Conservation (phyloP, 2,888 invertebrate species). For the Erpobdella octoculata region DNA sequence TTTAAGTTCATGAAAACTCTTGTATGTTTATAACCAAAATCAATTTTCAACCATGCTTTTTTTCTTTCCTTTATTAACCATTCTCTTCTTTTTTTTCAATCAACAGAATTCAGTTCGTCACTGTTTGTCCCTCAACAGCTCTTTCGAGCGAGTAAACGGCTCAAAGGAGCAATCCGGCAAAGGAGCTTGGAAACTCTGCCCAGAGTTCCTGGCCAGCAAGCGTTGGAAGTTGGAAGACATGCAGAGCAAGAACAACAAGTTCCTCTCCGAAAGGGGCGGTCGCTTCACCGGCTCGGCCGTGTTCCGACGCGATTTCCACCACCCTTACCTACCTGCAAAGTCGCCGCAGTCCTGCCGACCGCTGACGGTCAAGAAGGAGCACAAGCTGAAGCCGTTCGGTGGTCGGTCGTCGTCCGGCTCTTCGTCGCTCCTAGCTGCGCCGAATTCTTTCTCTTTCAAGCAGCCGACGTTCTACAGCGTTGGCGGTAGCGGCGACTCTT, state of each 20-base stretch:
- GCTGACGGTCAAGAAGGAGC: too few relatives aligned
- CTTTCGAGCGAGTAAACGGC: constrained; percentile 18
- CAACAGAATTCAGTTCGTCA: constrained; percentile 30
- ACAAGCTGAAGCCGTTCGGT: too few relatives aligned
- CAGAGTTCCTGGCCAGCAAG: constrained; percentile 12
- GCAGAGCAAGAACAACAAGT: constrained; percentile 6
- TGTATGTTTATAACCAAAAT: background rate
- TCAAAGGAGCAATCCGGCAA: constrained; percentile 24
- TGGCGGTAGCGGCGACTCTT: background rate
- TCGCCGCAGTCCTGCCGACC: too few relatives aligned
- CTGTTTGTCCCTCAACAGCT: constrained; percentile 22
- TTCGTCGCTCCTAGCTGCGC: too few relatives aligned
- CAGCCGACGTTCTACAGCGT: background rate
- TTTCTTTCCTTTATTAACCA: background rate
- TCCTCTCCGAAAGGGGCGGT: background rate
- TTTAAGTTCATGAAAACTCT: too few relatives aligned
- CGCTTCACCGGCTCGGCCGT: background rate
- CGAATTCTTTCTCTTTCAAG: background rate
- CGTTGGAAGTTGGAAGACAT: constrained; percentile 8
- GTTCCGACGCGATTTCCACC: background rate
- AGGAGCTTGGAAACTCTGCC: constrained; percentile 20
- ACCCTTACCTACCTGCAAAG: background rate
- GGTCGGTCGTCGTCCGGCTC: too few relatives aligned
- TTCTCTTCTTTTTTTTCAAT: background rate
- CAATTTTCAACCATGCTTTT: background rate